Evolutionary conservation across 2,797 vertebrate genomes (phyloP), one percentile per base, ranked within the genome.

Genomic region (Stomatorhinus walkeri): DNA sequence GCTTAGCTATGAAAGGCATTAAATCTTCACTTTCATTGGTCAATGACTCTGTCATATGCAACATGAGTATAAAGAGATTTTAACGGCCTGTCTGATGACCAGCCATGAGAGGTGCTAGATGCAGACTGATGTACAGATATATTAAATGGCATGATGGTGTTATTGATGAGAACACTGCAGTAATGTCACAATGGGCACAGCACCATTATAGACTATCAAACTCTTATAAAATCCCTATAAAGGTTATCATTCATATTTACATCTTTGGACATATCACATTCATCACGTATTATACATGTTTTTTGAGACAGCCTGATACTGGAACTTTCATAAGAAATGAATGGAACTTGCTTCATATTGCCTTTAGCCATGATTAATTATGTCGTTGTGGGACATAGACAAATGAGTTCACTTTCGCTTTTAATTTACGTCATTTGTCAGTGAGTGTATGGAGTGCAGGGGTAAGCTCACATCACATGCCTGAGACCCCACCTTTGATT

Each of bases 331-430:
- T 3, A 8, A 52, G 7, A 4, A 28, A 32, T 54, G 83, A 85
- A 49, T 49, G 48, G 48, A 85, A 14, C 84, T 28, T 51, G 51
- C 22, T 51, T 54, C 28, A 52, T 24, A 16, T 52, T 12, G 49
- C 84, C 3, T 85, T 85, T 52, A 54, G 68, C 51, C 24, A 32
- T 85, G 84, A 85, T 85, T 85, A 85, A 85, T 85, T 85, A 51
- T 32, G 84, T 16, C 49, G 0, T 52, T 28, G 51, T 12, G 48
- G 48, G 49, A 51, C 83, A 85, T 5, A 24, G 83, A 85, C 48
- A 2, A 51, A 85, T 85, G 48, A 28, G 51, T 85, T 28, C 84
- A 85, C 48, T 51, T 51, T 51, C 24, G 24, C 51, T 28, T 85
- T 52, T 28, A 85, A 85, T 51, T 85, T 85, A 28, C 46, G 51